A percentile compares a stretch with the other conserved stretches of the same genome.
Evolutionary conservation across 2,797 vertebrate genomes (phyloP).

Genomic region (Sarcophilus harrisii): DNA sequence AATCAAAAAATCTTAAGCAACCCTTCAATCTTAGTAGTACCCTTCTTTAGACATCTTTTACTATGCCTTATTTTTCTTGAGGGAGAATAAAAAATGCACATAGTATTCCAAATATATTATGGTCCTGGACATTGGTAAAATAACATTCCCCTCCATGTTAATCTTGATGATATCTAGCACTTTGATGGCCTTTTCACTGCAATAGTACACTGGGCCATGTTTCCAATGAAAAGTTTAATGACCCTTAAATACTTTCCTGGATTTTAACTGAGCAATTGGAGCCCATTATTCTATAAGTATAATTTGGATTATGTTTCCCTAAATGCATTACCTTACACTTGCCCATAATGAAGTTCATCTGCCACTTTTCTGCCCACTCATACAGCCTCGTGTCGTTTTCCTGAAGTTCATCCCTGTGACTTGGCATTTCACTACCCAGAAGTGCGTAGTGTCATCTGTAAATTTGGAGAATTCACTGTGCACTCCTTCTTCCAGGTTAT

Average conservation of each 20-base stretch:
- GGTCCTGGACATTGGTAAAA: conserved; percentile 7
- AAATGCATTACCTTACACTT: conserved; percentile 54
- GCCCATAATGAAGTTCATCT: conserved; percentile 60
- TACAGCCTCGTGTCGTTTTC: conserved; percentile 34
- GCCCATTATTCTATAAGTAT: not conserved
- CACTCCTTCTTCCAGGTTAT: conserved; percentile 38
- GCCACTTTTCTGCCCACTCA: conserved; percentile 60
- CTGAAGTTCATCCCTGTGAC: conserved; percentile 53
- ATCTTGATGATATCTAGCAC: not conserved
- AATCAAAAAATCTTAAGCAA: not conserved
- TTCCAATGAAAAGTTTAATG: not conserved
- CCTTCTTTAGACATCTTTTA: conserved; percentile 40
- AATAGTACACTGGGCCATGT: not conserved
- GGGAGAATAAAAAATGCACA: conserved; percentile 43
- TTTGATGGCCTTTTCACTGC: not conserved
- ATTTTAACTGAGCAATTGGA: conserved; percentile 50
- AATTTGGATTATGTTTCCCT: conserved; percentile 22
- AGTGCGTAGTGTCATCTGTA: conserved; percentile 45
- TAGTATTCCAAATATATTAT: conserved; percentile 25
- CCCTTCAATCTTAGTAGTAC: not conserved
- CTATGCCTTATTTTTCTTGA: conserved; percentile 41
- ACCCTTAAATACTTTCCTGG: not conserved
- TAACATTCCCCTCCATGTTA: conserved; percentile 15
- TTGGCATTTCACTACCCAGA: conserved; percentile 58
- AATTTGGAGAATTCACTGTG: conserved; percentile 65